A percentile compares a stretch with the other conserved stretches of the same genome.
phyloP scores from a whole-genome alignment of 2,113 vertebrate genomes.

The Trichomycterus rosablanca region DNA sequence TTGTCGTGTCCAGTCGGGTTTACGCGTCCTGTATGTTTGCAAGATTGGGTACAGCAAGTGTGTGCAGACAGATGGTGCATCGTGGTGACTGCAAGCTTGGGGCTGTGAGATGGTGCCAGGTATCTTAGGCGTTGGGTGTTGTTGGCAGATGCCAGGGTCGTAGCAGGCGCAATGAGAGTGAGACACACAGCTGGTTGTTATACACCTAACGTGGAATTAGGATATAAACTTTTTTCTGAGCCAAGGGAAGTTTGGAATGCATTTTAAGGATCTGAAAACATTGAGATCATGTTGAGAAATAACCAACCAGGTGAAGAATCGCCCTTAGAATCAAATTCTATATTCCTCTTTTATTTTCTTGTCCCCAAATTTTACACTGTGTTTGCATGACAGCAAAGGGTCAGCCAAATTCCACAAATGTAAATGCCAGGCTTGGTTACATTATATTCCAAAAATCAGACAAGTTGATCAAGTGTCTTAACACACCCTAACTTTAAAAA shows the following conservation, averaged over 20 bases:
- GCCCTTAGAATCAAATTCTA: no score
- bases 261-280: no score
- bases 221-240: constrained; percentile 30
- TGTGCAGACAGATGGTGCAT: constrained; percentile 59
- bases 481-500: no score
- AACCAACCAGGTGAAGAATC: no score
- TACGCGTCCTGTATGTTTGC: constrained; percentile 40
- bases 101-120: constrained; percentile 54
- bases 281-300: no score
- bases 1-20: constrained; percentile 34
- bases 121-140: constrained; percentile 52
- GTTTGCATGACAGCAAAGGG: no score
- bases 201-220: constrained; percentile 52
- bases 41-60: constrained; percentile 8
- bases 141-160: constrained; percentile 63
- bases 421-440: no score
- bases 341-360: no score
- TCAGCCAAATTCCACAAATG: no score
- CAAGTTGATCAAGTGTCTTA: no score
- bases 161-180: constrained; percentile 34
- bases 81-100: constrained; percentile 54
- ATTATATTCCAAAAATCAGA: no score
- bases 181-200: constrained; percentile 53
- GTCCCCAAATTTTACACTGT: no score
- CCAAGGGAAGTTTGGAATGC: constrained; percentile 1